Evolutionary conservation across 2,888 invertebrate genomes (phyloP), one percentile per base, ranked within the genome.

Genomic region (Dioctria linearis): DNA sequence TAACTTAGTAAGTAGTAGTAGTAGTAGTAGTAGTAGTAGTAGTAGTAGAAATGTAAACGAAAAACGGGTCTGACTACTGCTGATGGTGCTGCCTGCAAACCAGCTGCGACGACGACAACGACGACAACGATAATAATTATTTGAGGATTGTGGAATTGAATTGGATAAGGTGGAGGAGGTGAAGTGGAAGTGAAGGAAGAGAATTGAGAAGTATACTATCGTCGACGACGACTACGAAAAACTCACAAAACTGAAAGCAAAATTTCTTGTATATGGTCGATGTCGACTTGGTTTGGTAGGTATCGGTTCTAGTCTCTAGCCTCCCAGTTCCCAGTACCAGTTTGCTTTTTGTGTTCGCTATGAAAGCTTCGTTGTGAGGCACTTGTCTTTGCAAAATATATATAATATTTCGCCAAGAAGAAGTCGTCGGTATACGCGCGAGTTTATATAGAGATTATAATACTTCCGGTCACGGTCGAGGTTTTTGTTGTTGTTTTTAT

Each of bases 311-410:
- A n/a, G 69, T 43, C 69, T 49, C 69, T 69, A 51, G 69, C 9
- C 49, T 49, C 69, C 69, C 73, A 73, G 73, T 73, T 37, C 65
- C 67, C 71, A 71, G 71, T 71, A 71, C 57, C 73, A 73, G 73
- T 73, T 73, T 57, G 73, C 73, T 54, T 73, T 73, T 73, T 73
- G 73, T 59, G 73, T 73, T 73, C 73, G 57, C 6, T 57, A 40
- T 57, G 59, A 59, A 42, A 73, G 73, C 73, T 73, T 57, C 57
- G 54, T 73, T 54, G 57, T 42, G 54, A 73, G 73, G 57, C 73
- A 57, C 57, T 73, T 59, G 73, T 39, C 57, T 67, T 37, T 73
- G 73, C 73, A 73, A 59, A 71, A 25, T 37, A 1, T 37, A 1
- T 46, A 51, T 11, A 73, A 40, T 42, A 73, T 73, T 59, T 59